These are phyloP conservation scores for Capromys pilorides DNA, from an alignment of 2,797 vertebrate genomes.

Conservation along the genomic window DNA sequence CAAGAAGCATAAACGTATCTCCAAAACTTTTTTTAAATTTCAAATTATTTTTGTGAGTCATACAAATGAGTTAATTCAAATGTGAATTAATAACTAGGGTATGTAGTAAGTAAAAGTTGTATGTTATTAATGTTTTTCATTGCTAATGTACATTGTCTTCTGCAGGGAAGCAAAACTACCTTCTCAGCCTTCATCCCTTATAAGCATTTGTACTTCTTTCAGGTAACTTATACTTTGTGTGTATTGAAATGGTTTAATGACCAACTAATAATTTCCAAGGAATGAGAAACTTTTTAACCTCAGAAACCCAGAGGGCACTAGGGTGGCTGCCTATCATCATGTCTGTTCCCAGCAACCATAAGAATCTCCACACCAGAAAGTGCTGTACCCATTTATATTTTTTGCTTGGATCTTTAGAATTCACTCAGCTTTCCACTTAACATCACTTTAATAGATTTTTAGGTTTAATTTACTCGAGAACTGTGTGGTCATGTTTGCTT, in stretches of 20 bases:
- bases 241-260: background rate
- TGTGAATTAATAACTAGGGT: background rate
- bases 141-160: background rate
- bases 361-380: background rate
- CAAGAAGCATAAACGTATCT: background rate
- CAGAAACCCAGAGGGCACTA: background rate
- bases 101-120: background rate
- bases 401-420: background rate
- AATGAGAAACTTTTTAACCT: background rate
- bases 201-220: background rate
- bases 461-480: background rate
- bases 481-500: too few relatives aligned
- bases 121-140: background rate
- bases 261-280: background rate
- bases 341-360: background rate
- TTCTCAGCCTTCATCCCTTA: background rate
- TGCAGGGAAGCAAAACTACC: background rate
- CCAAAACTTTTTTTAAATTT: background rate
- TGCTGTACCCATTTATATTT: rapidly evolving
- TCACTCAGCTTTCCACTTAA: background rate
- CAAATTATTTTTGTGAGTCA: background rate
- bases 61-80: background rate
- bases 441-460: background rate
- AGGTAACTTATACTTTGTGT: too few relatives aligned
- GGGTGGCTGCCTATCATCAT: too few relatives aligned